Percentiles rank a stretch among this genome's conserved stretches.
Evolutionary conservation across 1,140 invertebrate genomes (phyloP).

Genomic region (Magallana angulata): DNA sequence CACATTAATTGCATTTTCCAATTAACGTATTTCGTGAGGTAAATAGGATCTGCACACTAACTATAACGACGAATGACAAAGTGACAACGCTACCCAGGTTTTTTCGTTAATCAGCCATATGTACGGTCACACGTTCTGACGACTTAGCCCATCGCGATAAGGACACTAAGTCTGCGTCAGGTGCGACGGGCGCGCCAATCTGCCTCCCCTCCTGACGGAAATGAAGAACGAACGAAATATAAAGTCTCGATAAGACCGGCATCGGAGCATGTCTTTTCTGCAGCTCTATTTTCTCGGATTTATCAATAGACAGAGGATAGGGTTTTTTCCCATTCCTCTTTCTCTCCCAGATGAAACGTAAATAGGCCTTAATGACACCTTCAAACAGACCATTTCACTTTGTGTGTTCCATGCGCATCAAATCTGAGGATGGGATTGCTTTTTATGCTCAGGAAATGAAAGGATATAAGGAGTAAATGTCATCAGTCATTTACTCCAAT

Average conservation of each 20-base stretch:
- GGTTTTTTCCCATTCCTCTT: not conserved
- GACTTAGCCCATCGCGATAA: not conserved
- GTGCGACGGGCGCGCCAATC: not conserved
- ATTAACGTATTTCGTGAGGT: not conserved
- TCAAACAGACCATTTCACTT: constrained; percentile 20
- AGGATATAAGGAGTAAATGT: constrained; percentile 10
- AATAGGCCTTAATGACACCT: constrained; percentile 27
- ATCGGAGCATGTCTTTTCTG: constrained; percentile 21
- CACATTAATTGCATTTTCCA: constrained; percentile 24
- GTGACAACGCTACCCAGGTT: not conserved
- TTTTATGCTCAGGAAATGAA: not conserved
- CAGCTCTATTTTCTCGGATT: constrained; percentile 18
- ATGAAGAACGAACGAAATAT: constrained; percentile 34
- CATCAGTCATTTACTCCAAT: constrained; percentile 10
- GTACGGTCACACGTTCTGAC: not conserved
- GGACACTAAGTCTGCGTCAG: not conserved
- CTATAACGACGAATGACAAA: not conserved
- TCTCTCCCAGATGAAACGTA: constrained; percentile 9
- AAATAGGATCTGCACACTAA: not conserved
- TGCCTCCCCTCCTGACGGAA: constrained; percentile 1
- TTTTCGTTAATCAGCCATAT: constrained; percentile 8
- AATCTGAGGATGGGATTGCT: constrained; percentile 23
- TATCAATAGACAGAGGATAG: not conserved
- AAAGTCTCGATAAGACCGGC: constrained; percentile 13
- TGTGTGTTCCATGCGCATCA: constrained; percentile 24